Evolutionary conservation across 2,797 vertebrate genomes (phyloP), one percentile per base, ranked within the genome.

Genomic region (Hoplostethus atlanticus): DNA sequence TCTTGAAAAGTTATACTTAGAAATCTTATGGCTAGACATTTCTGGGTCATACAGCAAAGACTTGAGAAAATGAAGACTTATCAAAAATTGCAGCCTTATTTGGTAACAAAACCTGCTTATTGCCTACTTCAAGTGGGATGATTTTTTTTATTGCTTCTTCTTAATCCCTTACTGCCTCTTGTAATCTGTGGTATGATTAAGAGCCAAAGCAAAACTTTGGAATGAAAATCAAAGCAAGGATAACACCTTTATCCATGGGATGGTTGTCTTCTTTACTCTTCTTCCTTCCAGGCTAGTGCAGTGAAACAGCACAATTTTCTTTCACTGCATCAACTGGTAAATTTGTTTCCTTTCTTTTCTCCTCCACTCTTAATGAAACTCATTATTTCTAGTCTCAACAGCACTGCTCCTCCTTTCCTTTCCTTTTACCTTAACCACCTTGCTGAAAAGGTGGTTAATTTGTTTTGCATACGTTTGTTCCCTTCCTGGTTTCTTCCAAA

Each of bases 31-130:
- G 46, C 28, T 28, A 28, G 28, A 28, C 28, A 28, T 28, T 28
- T 28, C 28, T 70, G 38, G 71, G 55, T 76, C 60, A 34, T 36
- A 61, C n/a, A 64, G 46, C 36, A 34, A 38, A 85, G 55, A 65
- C 71, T 65, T 46, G 17, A 66, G 56, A 66, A 48, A 58, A 21
- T 44, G 8, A 85, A 78, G 77, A 62, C 40, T 60, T 70, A 30
- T 34, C 38, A 53, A 28, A 59, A 67, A 53, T 50, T 2, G 54
- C 38, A 52, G 5, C 84, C 77, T 72, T 87, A 84, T 81, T 87
- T 84, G 79, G 77, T 56, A 81, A 60, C 53, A 44, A 8, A 66
- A 31, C 21, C 9, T 54, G 5, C 64, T 69, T 56, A 53, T 73
- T 71, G 40, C 62, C 15, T 48, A 52, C 58, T 57, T 69, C 34